Base-by-base conservation (phyloP, 2,113 vertebrate genomes). In the Engystomops pustulosus region DNA sequence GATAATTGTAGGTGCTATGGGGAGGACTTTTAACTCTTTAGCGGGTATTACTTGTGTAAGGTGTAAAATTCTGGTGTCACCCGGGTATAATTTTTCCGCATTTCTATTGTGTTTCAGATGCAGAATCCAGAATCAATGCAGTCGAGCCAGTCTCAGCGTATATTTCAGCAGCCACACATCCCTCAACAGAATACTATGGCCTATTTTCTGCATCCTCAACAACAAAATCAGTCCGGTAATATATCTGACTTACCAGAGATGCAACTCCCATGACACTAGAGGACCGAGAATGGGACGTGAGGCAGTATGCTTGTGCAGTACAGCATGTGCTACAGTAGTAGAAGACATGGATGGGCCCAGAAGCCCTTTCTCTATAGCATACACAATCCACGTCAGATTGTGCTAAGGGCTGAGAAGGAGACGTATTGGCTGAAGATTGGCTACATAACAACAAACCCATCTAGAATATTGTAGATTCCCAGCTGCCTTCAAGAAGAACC, bases 191-290 rank as follows among this genome's bases (percentile, higher is more conserved):
- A 89, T 82, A 85, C 91, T 18, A 81, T 94, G 87, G 90, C 90
- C 84, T 94, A 93, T 88, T 93, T 96, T 74, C 90, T 94, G 23
- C 92, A 91, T 38, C 79, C 87, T 0, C 94, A 93, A 83, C 89
- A 91, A 27, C 89, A 89, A 14, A 5, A 60, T 69, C 14, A 67
- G 38, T 88, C 86, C 88, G 92, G 92, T 89, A 92, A 90, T 84
- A 89, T 94, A 81, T 90, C 92, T 0, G 93, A 93, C 89, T 90
- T 93, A 84, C 84, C 93, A 0, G 96, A 95, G 88, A 93, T 96
- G 93, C 90, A 91, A 77, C 90, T 96, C 86, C 95, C 94, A 18
- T 93, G 90, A 91, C 1, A 0, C 3, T 18, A 0, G 0, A 62
- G 5, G 18, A 4, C 0, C 15, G 1, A 67, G 70, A 85, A 25